Conservation (phyloP, 2,113 vertebrate genomes). For the Crotalus viridis region DNA sequence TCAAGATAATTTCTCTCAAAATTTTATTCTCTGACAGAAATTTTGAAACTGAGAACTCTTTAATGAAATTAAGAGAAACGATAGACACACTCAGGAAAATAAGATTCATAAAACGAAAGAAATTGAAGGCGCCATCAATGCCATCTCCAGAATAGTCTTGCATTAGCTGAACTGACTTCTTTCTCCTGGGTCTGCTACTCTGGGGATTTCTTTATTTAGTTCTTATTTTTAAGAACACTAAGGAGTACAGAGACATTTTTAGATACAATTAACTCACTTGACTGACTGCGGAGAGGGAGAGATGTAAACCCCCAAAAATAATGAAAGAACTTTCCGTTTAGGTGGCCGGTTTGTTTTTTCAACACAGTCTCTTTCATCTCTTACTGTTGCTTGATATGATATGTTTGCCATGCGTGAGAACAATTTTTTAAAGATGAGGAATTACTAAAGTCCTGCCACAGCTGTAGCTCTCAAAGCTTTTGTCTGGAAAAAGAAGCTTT, state of each 20-base stretch:
- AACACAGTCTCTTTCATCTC: neutral
- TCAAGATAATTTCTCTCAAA: neutral
- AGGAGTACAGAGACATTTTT: neutral
- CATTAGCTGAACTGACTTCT: neutral
- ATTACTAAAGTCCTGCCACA: neutral
- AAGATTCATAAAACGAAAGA: neutral
- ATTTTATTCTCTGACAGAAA: neutral
- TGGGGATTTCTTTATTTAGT: neutral
- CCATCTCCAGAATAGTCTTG: neutral
- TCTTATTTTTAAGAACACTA: neutral
- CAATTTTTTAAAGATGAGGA: neutral
- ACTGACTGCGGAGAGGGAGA: neutral
- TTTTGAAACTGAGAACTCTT: neutral
- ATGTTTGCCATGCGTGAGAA: neutral
- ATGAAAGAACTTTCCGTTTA: neutral
- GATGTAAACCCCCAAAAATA: neutral
- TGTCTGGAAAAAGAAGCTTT: slow-evolving; percentile 43
- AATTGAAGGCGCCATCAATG: neutral
- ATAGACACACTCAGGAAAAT: neutral
- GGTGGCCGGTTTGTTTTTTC: neutral
- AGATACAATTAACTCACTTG: neutral
- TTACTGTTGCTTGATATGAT: neutral
- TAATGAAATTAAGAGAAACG: neutral
- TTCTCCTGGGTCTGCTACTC: neutral
- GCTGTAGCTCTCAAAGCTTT: slow-evolving; percentile 29